Conservation (phyloP, 53 echinoderm and acorn worm genomes). For the Holothuria leucospilota region DNA sequence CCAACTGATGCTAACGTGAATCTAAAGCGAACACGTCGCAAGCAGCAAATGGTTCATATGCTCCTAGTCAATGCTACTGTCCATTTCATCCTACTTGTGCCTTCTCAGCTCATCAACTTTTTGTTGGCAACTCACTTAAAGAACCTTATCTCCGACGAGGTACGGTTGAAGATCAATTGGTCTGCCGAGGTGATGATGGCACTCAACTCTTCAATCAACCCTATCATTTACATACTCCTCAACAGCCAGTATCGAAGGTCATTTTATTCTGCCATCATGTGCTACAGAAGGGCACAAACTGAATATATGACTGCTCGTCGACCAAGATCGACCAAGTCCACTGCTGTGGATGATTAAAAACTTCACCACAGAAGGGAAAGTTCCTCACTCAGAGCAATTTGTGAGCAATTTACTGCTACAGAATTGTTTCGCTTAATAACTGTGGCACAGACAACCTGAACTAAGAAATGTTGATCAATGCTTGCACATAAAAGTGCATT, state of each 20-base stretch:
- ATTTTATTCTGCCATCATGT: not conserved
- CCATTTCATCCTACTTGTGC: slow-evolving; percentile 22
- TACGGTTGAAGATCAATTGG: not conserved
- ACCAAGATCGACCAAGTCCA: slow-evolving; percentile 32
- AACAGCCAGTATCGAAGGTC: slow-evolving; percentile 38
- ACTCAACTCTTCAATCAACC: slow-evolving; percentile 32
- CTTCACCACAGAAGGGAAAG: too few species aligned
- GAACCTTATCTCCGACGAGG: not conserved
- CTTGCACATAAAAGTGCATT: too few species aligned
- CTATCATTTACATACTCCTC: slow-evolving; percentile 28
- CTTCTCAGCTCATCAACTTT: slow-evolving; percentile 26
- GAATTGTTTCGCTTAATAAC: too few species aligned
- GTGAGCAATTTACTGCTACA: too few species aligned
- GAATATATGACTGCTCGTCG: slow-evolving; percentile 5
- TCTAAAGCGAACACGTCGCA: slow-evolving; percentile 18
- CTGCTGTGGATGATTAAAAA: not conserved
- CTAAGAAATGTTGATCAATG: too few species aligned
- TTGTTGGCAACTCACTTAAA: not conserved
- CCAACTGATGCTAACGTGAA: slow-evolving; percentile 39
- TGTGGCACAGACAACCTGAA: too few species aligned
- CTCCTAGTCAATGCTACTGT: slow-evolving; percentile 25
- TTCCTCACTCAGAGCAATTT: too few species aligned
- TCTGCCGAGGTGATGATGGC: slow-evolving; percentile 28
- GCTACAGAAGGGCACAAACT: not conserved
- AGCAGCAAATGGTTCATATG: slow-evolving; percentile 36